These are phyloP conservation scores for Zosterops lateralis DNA, from an alignment of 2,113 vertebrate species.

Conservation along the genomic window DNA sequence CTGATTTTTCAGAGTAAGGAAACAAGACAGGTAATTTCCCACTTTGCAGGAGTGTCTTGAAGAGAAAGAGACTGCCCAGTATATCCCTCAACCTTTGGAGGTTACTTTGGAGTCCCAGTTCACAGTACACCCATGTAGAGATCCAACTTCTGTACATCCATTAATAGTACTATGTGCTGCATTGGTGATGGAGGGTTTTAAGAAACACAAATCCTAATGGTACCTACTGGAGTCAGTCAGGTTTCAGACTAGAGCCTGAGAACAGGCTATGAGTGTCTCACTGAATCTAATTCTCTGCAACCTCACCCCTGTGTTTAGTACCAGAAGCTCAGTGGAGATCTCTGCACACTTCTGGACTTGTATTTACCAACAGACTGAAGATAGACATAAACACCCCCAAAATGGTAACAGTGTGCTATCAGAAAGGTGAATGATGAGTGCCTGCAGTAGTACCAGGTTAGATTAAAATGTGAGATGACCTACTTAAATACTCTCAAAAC, in stretches of 20 bases:
- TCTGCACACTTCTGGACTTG: accelerated
- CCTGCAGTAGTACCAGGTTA: background rate
- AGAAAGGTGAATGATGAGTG: background rate
- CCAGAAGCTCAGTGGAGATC: background rate
- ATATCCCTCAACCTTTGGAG: background rate
- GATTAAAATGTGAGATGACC: background rate
- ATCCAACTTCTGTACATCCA: background rate
- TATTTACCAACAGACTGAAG: background rate
- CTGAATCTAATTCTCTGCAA: background rate
- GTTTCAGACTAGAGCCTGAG: background rate
- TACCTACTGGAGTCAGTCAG: background rate
- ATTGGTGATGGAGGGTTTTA: background rate
- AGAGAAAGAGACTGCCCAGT: background rate
- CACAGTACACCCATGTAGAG: background rate
- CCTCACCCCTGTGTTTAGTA: background rate
- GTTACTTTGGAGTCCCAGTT: background rate
- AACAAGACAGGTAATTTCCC: background rate
- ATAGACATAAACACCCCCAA: background rate
- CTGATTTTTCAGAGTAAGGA: background rate
- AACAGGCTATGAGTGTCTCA: background rate
- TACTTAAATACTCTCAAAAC: background rate
- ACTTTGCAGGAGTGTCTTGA: background rate
- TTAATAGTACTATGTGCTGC: background rate
- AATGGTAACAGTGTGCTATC: background rate
- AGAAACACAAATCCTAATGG: background rate